Conservation (phyloP, 1,140 invertebrate species). For the Heliconius melpomene region DNA sequence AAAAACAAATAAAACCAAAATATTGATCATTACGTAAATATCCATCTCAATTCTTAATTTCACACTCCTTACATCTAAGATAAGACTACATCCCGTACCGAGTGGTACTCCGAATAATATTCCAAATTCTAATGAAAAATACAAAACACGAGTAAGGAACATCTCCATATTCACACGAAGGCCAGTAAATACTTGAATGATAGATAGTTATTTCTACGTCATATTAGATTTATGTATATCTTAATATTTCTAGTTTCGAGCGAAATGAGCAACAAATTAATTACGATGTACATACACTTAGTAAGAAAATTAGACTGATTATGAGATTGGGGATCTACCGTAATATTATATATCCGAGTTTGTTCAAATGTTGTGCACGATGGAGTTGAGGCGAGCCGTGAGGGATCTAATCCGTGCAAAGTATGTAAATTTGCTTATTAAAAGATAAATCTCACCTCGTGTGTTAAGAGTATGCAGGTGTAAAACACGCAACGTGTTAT, state of each 20-base stretch:
- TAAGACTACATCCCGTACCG: conserved; percentile 61
- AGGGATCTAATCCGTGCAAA: conserved; percentile 62
- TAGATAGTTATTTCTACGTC: conserved; percentile 74
- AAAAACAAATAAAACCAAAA: neutral
- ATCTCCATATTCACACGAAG: conserved; percentile 65
- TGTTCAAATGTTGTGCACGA: conserved; percentile 29
- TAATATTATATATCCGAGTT: neutral
- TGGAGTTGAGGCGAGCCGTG: conserved; percentile 25
- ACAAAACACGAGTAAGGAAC: conserved; percentile 66
- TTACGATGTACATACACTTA: conserved; percentile 32
- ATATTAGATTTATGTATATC: conserved; percentile 56
- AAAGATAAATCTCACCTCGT: conserved; percentile 2
- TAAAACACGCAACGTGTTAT: too few relatives aligned
- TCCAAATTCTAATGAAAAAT: conserved; percentile 50
- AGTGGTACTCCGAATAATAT: conserved; percentile 54
- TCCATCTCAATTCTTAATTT: conserved; percentile 38
- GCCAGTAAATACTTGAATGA: conserved; percentile 74
- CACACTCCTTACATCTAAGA: conserved; percentile 68
- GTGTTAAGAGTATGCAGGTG: too few relatives aligned
- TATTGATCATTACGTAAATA: neutral
- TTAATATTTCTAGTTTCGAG: conserved; percentile 65
- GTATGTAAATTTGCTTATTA: conserved; percentile 42
- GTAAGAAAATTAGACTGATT: conserved; percentile 31
- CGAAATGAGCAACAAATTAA: conserved; percentile 66
- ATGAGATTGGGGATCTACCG: conserved; percentile 25